phyloP scores from a whole-genome alignment of 2,888 invertebrate species.

The Philopedon plagiatum region DNA sequence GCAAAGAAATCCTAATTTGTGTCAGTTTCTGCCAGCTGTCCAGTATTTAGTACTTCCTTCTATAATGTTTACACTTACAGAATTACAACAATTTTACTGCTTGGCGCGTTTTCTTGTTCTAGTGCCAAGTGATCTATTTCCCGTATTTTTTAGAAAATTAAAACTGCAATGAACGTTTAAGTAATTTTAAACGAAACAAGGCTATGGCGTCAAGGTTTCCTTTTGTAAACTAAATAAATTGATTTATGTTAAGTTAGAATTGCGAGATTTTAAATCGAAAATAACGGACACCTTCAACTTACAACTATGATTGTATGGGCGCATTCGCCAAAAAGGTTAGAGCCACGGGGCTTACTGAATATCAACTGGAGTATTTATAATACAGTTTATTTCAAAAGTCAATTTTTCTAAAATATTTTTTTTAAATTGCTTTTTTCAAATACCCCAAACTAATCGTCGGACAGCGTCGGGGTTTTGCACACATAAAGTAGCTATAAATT shows the following conservation, averaged over 20 bases:
- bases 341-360: no score
- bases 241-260: neutral
- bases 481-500: no score
- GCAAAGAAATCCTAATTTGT: no score
- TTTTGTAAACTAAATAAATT: neutral
- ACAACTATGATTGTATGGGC: no score
- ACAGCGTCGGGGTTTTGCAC: no score
- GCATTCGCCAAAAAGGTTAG: no score
- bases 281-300: neutral
- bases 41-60: conserved; percentile 35
- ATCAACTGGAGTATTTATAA: no score
- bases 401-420: no score
- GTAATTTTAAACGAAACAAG: neutral
- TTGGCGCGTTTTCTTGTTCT: conserved; percentile 26
- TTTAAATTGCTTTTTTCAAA: no score
- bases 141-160: neutral
- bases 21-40: no score
- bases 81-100: conserved; percentile 31
- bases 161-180: neutral
- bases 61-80: conserved; percentile 27
- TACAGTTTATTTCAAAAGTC: neutral
- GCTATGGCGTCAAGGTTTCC: neutral
- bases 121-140: conserved; percentile 38
- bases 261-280: neutral
- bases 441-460: no score